Evolutionary conservation across 2,888 invertebrate genomes (phyloP).

Genomic region (Pammene fasciana): DNA sequence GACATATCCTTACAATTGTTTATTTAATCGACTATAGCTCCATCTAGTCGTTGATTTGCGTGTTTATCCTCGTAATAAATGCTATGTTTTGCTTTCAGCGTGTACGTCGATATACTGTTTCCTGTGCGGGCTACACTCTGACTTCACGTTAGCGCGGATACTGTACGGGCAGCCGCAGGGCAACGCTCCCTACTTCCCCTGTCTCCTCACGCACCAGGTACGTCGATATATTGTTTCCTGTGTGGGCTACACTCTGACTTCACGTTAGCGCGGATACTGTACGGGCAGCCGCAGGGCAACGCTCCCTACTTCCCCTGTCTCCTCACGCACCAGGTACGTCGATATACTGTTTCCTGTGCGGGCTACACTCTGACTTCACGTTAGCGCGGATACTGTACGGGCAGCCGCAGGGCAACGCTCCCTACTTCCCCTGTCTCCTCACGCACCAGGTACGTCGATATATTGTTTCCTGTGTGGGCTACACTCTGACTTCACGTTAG

Average conservation of each 20-base stretch:
- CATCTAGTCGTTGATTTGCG: too few species aligned
- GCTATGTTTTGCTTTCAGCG: slow-evolving; percentile 63
- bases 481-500: slow-evolving; percentile 93
- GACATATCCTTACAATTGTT: too few species aligned
- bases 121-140: slow-evolving; percentile 94
- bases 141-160: slow-evolving; percentile 92
- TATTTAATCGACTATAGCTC: too few species aligned
- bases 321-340: slow-evolving; percentile 81
- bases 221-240: slow-evolving; percentile 71
- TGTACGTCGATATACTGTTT: slow-evolving; percentile 94
- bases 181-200: slow-evolving; percentile 85
- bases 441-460: slow-evolving; percentile 78
- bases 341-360: slow-evolving; percentile 85
- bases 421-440: slow-evolving; percentile 85
- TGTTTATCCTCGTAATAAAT: not conserved
- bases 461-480: slow-evolving; percentile 88
- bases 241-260: slow-evolving; percentile 95
- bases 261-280: slow-evolving; percentile 91
- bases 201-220: slow-evolving; percentile 84
- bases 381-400: slow-evolving; percentile 91
- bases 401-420: slow-evolving; percentile 86
- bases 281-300: slow-evolving; percentile 87
- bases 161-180: slow-evolving; percentile 89
- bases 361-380: slow-evolving; percentile 93
- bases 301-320: slow-evolving; percentile 86